These are phyloP conservation scores for Coecobrya sp. DNA, from an alignment of 2,888 invertebrate species.

Conservation along the genomic window DNA sequence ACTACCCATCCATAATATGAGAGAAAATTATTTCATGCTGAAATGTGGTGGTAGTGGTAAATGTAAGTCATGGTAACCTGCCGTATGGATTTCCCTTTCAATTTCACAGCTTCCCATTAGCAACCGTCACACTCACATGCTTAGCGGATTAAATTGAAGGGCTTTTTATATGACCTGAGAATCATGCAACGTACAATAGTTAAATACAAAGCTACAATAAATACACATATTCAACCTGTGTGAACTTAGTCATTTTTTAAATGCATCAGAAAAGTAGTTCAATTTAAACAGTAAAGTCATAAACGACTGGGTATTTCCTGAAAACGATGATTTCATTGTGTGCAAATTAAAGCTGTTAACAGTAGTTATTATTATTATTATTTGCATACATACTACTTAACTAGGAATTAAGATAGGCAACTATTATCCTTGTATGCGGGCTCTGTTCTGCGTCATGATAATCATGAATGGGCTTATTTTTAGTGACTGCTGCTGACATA, in stretches of 20 bases:
- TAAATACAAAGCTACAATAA: no score
- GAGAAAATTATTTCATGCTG: background rate
- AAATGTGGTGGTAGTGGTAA: background rate
- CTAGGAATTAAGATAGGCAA: background rate
- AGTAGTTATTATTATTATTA: no score
- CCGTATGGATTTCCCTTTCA: background rate
- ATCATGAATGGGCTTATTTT: background rate
- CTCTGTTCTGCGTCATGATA: background rate
- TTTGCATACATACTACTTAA: no score
- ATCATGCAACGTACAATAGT: background rate
- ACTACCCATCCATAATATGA: background rate
- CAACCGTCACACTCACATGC: background rate
- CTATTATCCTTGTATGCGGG: background rate
- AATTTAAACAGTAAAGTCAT: background rate
- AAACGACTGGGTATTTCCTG: background rate
- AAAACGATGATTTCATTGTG: background rate
- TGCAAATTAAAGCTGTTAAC: background rate
- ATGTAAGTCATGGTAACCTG: no score
- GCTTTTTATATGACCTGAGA: background rate
- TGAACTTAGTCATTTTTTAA: no score
- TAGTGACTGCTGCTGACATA: constrained; percentile 4
- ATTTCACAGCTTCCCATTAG: background rate
- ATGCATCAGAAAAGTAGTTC: no score
- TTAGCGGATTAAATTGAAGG: no score
- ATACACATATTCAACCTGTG: no score